Evolutionary conservation across 1,140 invertebrate species (phyloP).

Genomic region (Aplysia californica): DNA sequence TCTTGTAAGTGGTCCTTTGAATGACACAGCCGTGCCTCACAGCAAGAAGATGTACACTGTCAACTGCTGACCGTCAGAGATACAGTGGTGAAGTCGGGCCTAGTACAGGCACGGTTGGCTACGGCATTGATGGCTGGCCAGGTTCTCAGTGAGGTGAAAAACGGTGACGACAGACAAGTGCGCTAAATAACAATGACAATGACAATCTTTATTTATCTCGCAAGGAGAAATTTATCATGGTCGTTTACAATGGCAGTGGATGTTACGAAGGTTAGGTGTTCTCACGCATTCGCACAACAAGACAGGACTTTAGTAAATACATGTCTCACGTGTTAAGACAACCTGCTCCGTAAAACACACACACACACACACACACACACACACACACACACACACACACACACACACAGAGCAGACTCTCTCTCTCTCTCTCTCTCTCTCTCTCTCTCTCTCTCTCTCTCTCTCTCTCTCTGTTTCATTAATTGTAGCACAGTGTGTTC

Average conservation of each 20-base stretch:
- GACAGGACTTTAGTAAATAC: too few species aligned
- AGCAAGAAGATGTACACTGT: not conserved
- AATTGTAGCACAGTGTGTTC: too few species aligned
- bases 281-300: too few species aligned
- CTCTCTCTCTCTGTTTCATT: not conserved
- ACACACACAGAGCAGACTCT: too few species aligned
- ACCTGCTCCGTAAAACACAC: too few species aligned
- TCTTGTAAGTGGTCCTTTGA: not conserved
- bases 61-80: not conserved
- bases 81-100: not conserved
- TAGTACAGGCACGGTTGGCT: not conserved
- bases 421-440: slow-evolving; percentile 4
- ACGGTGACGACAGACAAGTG: not conserved
- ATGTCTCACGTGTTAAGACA: too few species aligned
- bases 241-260: too few species aligned
- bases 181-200: too few species aligned
- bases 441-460: not conserved
- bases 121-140: not conserved
- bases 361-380: not conserved
- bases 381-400: not conserved
- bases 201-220: too few species aligned
- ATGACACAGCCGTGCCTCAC: not conserved
- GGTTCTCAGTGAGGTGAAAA: not conserved
- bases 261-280: too few species aligned
- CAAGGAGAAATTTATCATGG: too few species aligned